Evolutionary conservation across 1,140 invertebrate genomes (phyloP).

Genomic region (Leptinotarsa lineolata): DNA sequence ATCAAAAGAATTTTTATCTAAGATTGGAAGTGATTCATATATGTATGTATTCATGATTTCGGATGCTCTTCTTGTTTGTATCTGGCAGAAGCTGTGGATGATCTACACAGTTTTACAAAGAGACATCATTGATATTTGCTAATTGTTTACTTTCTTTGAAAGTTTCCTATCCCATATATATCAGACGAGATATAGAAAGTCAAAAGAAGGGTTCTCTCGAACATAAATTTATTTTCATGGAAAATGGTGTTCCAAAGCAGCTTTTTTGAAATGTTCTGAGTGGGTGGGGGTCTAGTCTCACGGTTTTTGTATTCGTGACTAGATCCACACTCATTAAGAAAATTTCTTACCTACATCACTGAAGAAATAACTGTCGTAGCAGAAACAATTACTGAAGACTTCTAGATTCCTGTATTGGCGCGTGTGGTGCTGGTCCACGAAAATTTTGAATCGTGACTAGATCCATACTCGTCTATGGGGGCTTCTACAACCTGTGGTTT

Average conservation of each 20-base stretch:
- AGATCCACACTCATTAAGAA: constrained; percentile 85
- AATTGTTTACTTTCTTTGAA: too few relatives aligned
- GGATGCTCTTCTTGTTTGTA: constrained; percentile 2
- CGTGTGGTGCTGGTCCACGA: constrained; percentile 79
- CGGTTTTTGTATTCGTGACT: constrained; percentile 72
- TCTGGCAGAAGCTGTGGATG: neutral
- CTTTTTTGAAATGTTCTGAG: constrained; percentile 53
- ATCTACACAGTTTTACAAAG: too few relatives aligned
- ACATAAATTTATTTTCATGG: too few relatives aligned
- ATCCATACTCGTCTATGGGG: constrained; percentile 82
- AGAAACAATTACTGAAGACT: neutral
- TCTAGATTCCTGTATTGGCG: constrained; percentile 64
- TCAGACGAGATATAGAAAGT: too few relatives aligned
- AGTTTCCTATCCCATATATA: too few relatives aligned
- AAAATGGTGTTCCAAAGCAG: too few relatives aligned
- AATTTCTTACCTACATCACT: constrained; percentile 26
- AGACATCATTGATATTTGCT: too few relatives aligned
- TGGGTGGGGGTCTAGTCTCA: constrained; percentile 75
- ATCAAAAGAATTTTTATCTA: too few relatives aligned
- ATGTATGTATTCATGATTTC: neutral
- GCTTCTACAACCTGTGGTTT: constrained; percentile 23
- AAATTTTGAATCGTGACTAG: constrained; percentile 70
- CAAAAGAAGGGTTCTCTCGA: too few relatives aligned
- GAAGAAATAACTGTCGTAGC: neutral
- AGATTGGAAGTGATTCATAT: too few relatives aligned